phyloP scores from a whole-genome alignment of 2,888 invertebrate genomes.

The Aricia artaxerxes region DNA sequence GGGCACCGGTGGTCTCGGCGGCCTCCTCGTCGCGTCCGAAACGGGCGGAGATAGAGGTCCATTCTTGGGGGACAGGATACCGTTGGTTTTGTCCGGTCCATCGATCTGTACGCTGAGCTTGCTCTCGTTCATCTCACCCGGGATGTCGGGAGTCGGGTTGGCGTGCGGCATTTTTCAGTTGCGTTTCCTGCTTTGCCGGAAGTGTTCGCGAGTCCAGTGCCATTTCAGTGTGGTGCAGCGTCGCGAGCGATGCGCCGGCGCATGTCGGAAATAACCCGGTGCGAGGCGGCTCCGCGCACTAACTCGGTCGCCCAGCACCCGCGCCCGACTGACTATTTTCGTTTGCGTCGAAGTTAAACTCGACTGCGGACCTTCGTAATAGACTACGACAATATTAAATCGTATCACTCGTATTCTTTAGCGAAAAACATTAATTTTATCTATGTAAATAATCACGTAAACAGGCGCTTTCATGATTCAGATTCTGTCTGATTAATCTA shows the following conservation, averaged over 20 bases:
- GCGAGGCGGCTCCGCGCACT: constrained; percentile 75
- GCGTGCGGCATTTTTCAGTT: constrained; percentile 66
- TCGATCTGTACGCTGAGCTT: constrained; percentile 67
- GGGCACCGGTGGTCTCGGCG: constrained; percentile 70
- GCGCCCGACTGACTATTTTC: constrained; percentile 74
- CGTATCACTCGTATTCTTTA: not conserved
- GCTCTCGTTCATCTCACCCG: constrained; percentile 48
- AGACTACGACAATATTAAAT: constrained; percentile 35
- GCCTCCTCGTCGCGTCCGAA: constrained; percentile 70
- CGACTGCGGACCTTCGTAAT: constrained; percentile 71
- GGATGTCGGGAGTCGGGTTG: constrained; percentile 46
- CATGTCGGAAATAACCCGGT: constrained; percentile 78
- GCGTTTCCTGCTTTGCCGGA: constrained; percentile 71
- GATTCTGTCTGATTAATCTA: not conserved
- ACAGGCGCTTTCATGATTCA: not conserved
- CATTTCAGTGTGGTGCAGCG: constrained; percentile 74
- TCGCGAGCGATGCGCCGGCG: constrained; percentile 69
- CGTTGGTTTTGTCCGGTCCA: constrained; percentile 50
- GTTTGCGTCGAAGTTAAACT: constrained; percentile 76
- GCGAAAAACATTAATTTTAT: not conserved
- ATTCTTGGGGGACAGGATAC: constrained; percentile 55
- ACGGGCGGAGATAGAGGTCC: constrained; percentile 68
- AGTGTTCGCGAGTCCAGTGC: constrained; percentile 72
- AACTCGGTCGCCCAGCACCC: constrained; percentile 77
- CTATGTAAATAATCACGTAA: not conserved